These are phyloP conservation scores for Formica selysi DNA, from an alignment of 1,140 invertebrate species.

Conservation along the genomic window DNA sequence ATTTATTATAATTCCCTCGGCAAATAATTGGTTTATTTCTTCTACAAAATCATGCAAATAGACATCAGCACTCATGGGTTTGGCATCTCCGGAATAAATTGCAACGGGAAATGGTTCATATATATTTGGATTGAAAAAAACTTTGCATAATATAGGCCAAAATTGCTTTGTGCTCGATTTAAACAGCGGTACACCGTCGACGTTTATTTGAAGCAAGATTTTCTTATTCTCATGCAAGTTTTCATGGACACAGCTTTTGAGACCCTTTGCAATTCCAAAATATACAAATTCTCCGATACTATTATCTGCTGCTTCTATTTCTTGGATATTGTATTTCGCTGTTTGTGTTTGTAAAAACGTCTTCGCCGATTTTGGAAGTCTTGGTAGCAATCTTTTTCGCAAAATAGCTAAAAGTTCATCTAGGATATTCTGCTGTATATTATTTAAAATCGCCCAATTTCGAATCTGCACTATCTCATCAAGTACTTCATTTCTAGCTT, in stretches of 20 bases:
- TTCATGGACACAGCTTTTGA: neutral
- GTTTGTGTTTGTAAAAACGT: neutral
- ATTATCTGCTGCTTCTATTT: neutral
- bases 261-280: neutral
- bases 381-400: neutral
- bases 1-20: neutral
- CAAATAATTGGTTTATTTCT: neutral
- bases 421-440: neutral
- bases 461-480: neutral
- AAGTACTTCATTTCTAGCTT: too few relatives aligned
- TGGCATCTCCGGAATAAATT: neutral
- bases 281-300: neutral
- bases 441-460: neutral
- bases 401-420: neutral
- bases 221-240: neutral
- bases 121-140: neutral
- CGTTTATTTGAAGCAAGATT: neutral
- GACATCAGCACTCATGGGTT: neutral
- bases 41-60: neutral
- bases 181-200: neutral
- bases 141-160: neutral
- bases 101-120: neutral
- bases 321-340: neutral
- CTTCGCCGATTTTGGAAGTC: neutral
- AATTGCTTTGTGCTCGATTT: conserved; percentile 1